Evolutionary conservation across 2,113 vertebrate genomes (phyloP).

Genomic region (Thalassoma bifasciatum): DNA sequence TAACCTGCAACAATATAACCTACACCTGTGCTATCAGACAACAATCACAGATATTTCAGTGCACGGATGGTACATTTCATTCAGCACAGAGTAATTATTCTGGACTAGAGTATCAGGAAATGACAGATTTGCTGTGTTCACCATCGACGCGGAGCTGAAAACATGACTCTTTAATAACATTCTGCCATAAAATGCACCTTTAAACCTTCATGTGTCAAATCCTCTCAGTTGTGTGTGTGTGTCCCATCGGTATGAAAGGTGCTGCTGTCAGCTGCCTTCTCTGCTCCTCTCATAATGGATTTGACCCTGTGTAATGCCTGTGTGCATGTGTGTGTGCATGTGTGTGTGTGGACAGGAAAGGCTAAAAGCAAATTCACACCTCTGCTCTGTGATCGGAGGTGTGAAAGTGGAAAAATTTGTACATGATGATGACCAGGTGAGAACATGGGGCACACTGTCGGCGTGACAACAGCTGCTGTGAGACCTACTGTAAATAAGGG

Average conservation of each 20-base stretch:
- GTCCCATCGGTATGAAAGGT: constrained; percentile 10
- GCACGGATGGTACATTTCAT: no score
- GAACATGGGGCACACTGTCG: background rate
- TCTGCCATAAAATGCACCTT: background rate
- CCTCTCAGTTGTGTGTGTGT: background rate
- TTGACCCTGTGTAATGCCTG: constrained; percentile 23
- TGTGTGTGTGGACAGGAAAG: background rate
- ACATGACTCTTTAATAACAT: background rate
- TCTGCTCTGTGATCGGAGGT: constrained; percentile 33
- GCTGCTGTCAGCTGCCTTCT: constrained; percentile 18
- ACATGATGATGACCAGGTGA: constrained; percentile 9
- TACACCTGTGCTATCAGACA: no score
- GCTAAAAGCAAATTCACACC: constrained; percentile 43
- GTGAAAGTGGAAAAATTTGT: constrained; percentile 19
- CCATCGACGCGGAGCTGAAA: no score
- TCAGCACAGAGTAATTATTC: no score
- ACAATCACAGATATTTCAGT: no score
- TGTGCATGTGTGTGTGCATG: constrained; percentile 16
- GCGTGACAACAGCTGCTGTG: background rate
- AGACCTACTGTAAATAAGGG: background rate
- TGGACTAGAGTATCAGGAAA: no score
- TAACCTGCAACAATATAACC: no score
- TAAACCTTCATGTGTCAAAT: background rate
- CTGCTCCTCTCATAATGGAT: constrained; percentile 9
- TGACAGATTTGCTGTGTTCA: background rate